A percentile compares a stretch with the other conserved stretches of the same genome.
Conservation (phyloP, 2,888 invertebrate genomes). For the Spicauda simplicius region DNA sequence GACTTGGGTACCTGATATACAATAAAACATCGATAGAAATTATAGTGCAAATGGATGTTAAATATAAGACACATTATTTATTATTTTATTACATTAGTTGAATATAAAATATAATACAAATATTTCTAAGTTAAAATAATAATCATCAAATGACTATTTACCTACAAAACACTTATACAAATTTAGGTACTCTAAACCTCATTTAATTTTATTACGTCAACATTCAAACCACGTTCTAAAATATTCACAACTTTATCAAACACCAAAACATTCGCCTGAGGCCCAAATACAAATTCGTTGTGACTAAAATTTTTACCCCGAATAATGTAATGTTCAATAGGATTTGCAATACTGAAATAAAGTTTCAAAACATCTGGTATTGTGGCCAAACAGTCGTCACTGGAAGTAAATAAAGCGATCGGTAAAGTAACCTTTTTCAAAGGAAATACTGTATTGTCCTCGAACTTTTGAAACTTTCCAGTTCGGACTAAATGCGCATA, state of each 20-base stretch:
- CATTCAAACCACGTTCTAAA: constrained; percentile 49
- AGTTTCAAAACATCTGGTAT: constrained; percentile 58
- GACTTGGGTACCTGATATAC: no score
- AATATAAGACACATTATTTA: neutral
- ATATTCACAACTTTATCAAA: constrained; percentile 59
- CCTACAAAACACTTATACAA: no score
- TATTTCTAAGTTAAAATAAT: neutral
- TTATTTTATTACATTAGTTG: neutral
- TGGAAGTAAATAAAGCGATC: constrained; percentile 62
- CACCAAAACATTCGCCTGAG: constrained; percentile 51
- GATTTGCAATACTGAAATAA: constrained; percentile 58
- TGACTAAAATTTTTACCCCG: constrained; percentile 58
- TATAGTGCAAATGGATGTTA: neutral
- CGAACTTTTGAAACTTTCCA: constrained; percentile 63
- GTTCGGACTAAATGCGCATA: constrained; percentile 60
- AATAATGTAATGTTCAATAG: constrained; percentile 63
- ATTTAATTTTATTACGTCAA: constrained; percentile 40
- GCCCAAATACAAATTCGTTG: constrained; percentile 66
- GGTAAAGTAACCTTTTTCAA: constrained; percentile 57
- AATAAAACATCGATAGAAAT: no score
- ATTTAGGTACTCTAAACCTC: constrained; percentile 29
- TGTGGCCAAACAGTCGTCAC: constrained; percentile 61
- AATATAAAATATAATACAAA: neutral
- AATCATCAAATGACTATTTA: neutral
- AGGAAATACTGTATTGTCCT: constrained; percentile 50